A percentile compares a stretch with the other conserved stretches of the same genome.
phyloP scores from a whole-genome alignment of 2,113 vertebrate genomes.

The Sitta europaea region DNA sequence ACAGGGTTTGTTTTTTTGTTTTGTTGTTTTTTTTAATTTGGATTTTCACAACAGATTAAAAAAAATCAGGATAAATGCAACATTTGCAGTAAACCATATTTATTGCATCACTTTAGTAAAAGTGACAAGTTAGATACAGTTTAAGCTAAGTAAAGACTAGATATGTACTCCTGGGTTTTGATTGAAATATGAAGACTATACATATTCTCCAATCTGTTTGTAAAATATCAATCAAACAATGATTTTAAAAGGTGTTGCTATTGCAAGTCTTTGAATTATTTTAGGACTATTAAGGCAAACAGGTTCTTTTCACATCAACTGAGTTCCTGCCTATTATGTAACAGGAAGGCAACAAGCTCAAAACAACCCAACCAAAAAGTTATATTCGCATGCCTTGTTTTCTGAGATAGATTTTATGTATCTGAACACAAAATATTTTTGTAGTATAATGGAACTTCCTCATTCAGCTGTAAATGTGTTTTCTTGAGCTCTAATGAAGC shows the following conservation, averaged over 20 bases:
- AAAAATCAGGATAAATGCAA: background rate
- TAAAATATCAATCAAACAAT: background rate
- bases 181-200: background rate
- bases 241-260: background rate
- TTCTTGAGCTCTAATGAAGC: slow-evolving; percentile 31
- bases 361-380: background rate
- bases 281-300: background rate
- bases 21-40: background rate
- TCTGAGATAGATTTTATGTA: background rate
- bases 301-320: background rate
- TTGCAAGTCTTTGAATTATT: background rate
- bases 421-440: slow-evolving; percentile 1
- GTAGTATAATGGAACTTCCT: background rate
- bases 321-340: background rate
- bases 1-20: background rate
- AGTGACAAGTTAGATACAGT: background rate
- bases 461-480: background rate
- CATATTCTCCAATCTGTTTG: background rate
- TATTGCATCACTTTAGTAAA: background rate
- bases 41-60: background rate
- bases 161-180: background rate
- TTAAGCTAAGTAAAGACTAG: background rate
- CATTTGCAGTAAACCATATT: fast-evolving
- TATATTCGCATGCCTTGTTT: background rate
- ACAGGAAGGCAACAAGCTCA: background rate